A percentile compares a stretch with the other conserved stretches of the same genome.
These are phyloP conservation scores for Caenorhabditis becei DNA, from an alignment of 2,888 invertebrate genomes.

Conservation along the genomic window DNA sequence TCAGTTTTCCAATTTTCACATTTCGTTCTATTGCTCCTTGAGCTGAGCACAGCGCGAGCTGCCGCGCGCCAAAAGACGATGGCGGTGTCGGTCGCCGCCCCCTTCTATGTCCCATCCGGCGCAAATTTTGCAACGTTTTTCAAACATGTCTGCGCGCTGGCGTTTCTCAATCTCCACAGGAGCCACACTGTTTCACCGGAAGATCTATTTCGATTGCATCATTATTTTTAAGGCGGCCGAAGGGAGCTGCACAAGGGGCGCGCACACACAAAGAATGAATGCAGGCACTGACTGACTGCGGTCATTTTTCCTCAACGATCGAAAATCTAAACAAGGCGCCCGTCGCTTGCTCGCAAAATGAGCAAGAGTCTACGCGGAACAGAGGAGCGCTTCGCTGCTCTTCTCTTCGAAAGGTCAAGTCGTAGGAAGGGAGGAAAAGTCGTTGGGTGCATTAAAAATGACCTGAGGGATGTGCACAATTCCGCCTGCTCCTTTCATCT, in stretches of 20 bases:
- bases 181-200: slow-evolving; percentile 29
- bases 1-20: slow-evolving; percentile 46
- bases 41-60: slow-evolving; percentile 1
- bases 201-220: slow-evolving; percentile 58
- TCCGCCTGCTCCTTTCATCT: background rate
- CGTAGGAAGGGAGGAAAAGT: slow-evolving; percentile 15
- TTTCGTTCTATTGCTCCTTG: slow-evolving; percentile 30
- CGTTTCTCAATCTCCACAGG: slow-evolving; percentile 21
- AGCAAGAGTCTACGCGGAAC: slow-evolving; percentile 35
- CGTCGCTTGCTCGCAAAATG: slow-evolving; percentile 5
- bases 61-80: slow-evolving; percentile 11
- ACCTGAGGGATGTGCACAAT: slow-evolving; percentile 20
- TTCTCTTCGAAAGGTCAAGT: slow-evolving; percentile 35
- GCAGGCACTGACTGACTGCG: slow-evolving; percentile 17
- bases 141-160: slow-evolving; percentile 19
- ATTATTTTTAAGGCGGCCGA: slow-evolving; percentile 37
- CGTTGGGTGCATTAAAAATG: slow-evolving; percentile 40
- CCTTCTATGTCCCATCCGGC: background rate
- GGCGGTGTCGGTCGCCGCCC: slow-evolving; percentile 6
- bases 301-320: slow-evolving; percentile 49
- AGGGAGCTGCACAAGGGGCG: slow-evolving; percentile 36
- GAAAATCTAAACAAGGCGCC: slow-evolving; percentile 56
- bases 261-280: slow-evolving; percentile 50
- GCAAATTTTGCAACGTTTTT: slow-evolving; percentile 20
- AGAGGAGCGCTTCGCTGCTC: background rate